These are phyloP conservation scores for Chanos chanos DNA, from an alignment of 2,797 vertebrate genomes.

Conservation along the genomic window DNA sequence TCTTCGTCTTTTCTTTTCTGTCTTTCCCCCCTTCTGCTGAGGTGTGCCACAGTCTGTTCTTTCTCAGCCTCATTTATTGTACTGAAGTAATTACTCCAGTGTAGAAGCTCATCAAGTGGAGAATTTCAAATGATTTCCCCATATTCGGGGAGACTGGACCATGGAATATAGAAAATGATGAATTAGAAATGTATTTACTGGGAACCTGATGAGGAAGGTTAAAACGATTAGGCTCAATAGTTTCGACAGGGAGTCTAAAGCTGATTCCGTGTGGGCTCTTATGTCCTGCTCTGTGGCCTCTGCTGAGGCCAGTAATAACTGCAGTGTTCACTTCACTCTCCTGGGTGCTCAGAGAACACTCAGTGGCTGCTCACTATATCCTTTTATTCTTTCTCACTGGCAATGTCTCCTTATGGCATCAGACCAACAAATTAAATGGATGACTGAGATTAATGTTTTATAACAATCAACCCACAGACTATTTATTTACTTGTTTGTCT, in stretches of 20 bases:
- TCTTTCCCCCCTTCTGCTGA: slow-evolving; percentile 15
- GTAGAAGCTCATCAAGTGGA: slow-evolving; percentile 77
- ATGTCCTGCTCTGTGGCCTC: slow-evolving; percentile 33
- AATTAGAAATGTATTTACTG: slow-evolving; percentile 73
- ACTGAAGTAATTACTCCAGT: slow-evolving; percentile 75
- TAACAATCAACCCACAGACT: too few relatives aligned
- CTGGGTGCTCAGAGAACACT: slow-evolving; percentile 14
- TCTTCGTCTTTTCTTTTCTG: slow-evolving; percentile 12
- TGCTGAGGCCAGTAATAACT: slow-evolving; percentile 25
- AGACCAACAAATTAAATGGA: too few relatives aligned
- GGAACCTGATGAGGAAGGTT: slow-evolving; percentile 67
- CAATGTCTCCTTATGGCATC: slow-evolving; percentile 8
- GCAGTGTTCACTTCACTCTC: slow-evolving; percentile 5
- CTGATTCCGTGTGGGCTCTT: slow-evolving; percentile 28
- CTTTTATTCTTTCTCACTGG: slow-evolving; percentile 15
- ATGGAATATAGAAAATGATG: slow-evolving; percentile 73
- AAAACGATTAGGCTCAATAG: slow-evolving; percentile 68
- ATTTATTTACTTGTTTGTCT: too few relatives aligned
- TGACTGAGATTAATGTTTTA: too few relatives aligned
- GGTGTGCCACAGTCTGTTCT: slow-evolving; percentile 59
- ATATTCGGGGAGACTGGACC: slow-evolving; percentile 66
- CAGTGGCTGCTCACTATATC: slow-evolving; percentile 14
- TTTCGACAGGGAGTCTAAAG: slow-evolving; percentile 42
- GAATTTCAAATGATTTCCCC: slow-evolving; percentile 77
- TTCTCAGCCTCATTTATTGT: slow-evolving; percentile 70